Base-by-base conservation (phyloP, 2,888 invertebrate genomes). In the Operophtera brumata region DNA sequence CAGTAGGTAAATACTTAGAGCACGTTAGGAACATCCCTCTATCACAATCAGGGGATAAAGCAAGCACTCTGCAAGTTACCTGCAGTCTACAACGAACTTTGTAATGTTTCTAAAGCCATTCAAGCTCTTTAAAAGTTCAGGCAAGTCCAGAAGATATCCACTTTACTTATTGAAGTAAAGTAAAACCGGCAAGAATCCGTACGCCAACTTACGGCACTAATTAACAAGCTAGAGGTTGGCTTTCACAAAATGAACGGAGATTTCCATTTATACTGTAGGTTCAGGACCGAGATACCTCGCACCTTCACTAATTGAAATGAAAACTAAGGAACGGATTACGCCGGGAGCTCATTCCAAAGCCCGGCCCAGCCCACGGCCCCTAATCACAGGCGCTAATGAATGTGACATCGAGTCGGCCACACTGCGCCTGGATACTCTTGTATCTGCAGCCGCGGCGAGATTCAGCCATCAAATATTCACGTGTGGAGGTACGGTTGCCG, bases 391-490 rank as follows among this genome's bases (percentile, higher is more conserved):
- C 41, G 65, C 68, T 75, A 73, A 75, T 73, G 67, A 73, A 69
- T 64, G 65, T 69, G 67, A 62, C 69, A 63, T 69, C 66, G 64
- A 74, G 70, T 63, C 63, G 61, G 59, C 64, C 64, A 65, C 55
- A 53, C 61, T 69, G 62, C 65, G 65, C 59, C 69, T 71, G 69
- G 69, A 67, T 75, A 72, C 75, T 61, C 64, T 66, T 73, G 75
- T 73, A 77, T 75, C 75, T 71, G 74, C 73, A 78, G 77, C 79
- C 80, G 75, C 80, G 80, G 79, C 78, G 84, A 86, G 86, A 87
- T 86, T 85, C 83, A 77, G 73, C 73, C 82, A 89, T 89, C 82
- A 87, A 89, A 89, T 86, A 89, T 89, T 89, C 86, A 89, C 86
- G 81, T 83, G 83, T 81, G 82, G 82, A 81, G 84, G 78, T 76